These are phyloP conservation scores for Abrostola tripartita DNA, from an alignment of 2,888 invertebrate species.

Conservation along the genomic window DNA sequence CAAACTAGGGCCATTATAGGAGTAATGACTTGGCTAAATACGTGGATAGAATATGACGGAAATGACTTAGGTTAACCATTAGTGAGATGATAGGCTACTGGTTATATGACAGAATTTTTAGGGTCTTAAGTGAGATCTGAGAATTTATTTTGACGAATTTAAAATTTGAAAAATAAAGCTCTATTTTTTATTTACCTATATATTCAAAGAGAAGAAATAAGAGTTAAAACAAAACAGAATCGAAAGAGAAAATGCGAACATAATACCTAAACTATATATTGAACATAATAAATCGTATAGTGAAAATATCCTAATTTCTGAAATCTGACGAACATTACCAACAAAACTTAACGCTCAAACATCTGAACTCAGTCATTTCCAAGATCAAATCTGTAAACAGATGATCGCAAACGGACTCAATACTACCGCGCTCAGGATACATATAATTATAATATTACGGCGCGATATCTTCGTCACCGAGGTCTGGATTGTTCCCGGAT, in stretches of 20 bases:
- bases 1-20: slow-evolving; percentile 37
- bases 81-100: neutral
- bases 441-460: slow-evolving; percentile 57
- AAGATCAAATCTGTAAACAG: slow-evolving; percentile 10
- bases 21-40: slow-evolving; percentile 27
- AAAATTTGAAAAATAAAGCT: too few species aligned
- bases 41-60: neutral
- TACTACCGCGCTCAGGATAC: slow-evolving; percentile 31
- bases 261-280: neutral
- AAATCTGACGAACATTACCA: neutral
- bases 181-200: too few species aligned
- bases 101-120: too few species aligned
- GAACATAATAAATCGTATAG: neutral
- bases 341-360: neutral
- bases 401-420: slow-evolving; percentile 28
- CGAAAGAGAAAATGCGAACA: too few species aligned
- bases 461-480: slow-evolving; percentile 62
- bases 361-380: neutral
- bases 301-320: neutral
- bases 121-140: too few species aligned
- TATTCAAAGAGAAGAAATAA: too few species aligned
- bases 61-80: neutral
- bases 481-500: slow-evolving; percentile 61
- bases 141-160: too few species aligned
- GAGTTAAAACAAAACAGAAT: too few species aligned